These are phyloP conservation scores for Acrossocheilus wenchowensis DNA, from an alignment of 2,797 vertebrate species.

Conservation along the genomic window DNA sequence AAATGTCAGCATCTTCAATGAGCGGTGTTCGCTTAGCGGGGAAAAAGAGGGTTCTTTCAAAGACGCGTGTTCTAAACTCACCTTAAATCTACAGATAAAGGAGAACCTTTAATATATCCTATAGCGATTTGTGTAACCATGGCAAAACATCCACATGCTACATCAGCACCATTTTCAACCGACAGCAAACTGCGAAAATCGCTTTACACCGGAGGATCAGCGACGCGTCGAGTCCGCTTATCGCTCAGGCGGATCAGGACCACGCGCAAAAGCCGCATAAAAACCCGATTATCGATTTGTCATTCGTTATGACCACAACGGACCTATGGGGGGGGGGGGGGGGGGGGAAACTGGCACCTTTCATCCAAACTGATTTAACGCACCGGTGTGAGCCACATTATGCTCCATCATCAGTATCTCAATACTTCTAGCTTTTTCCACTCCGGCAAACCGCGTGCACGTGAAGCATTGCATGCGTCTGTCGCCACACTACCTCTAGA, in stretches of 20 bases:
- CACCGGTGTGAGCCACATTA: not conserved
- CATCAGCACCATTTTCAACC: conserved; percentile 54
- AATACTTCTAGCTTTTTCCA: conserved; percentile 30
- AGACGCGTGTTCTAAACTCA: not conserved
- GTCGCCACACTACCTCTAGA: not conserved
- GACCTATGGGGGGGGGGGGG: not conserved
- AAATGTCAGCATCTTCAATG: not conserved
- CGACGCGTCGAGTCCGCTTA: not conserved
- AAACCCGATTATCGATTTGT: not conserved
- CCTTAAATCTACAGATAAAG: not conserved
- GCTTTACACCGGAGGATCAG: not conserved
- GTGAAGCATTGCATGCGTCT: not conserved
- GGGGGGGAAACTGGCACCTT: not conserved
- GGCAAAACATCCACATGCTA: not conserved
- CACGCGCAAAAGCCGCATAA: not conserved
- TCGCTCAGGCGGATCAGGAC: not conserved
- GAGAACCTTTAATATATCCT: too few relatives aligned
- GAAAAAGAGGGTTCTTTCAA: not conserved
- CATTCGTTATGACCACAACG: not conserved
- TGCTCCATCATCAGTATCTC: not conserved
- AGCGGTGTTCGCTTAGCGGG: not conserved
- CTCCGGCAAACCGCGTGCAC: conserved; percentile 22
- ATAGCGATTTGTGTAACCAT: not conserved
- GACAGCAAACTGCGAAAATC: conserved; percentile 28
- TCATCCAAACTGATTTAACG: not conserved